Conservation (phyloP, 2,113 vertebrate species). For the Malurus cyaneus region DNA sequence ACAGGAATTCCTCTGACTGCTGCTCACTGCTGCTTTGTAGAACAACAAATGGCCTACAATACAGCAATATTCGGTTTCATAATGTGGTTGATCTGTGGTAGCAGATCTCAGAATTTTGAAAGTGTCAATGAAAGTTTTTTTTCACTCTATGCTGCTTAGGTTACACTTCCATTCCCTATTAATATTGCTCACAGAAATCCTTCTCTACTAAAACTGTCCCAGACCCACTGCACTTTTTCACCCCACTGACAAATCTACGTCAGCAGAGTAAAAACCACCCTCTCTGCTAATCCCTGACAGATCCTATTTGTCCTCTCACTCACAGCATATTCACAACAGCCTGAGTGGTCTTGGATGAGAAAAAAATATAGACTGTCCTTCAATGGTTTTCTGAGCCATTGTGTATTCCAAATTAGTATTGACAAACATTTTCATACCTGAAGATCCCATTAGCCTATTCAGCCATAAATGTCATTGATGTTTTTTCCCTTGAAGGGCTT, state of each 20-base stretch:
- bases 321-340: background rate
- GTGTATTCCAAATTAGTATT: background rate
- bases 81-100: background rate
- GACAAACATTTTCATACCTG: background rate
- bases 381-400: background rate
- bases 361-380: background rate
- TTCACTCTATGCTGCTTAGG: background rate
- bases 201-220: background rate
- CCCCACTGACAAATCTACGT: background rate
- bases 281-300: background rate
- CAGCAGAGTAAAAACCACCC: background rate
- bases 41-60: background rate
- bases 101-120: background rate
- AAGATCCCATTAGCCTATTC: background rate
- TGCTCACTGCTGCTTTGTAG: background rate
- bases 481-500: background rate
- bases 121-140: background rate
- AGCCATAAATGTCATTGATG: background rate
- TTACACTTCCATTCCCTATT: background rate
- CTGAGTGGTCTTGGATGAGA: background rate
- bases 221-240: background rate
- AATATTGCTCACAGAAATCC: background rate
- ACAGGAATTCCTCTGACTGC: background rate
- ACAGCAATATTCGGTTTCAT: background rate
- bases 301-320: background rate